Percentiles rank a stretch among this genome's conserved stretches.
phyloP scores from a whole-genome alignment of 2,888 invertebrate species.

The Odontothrips loti region DNA sequence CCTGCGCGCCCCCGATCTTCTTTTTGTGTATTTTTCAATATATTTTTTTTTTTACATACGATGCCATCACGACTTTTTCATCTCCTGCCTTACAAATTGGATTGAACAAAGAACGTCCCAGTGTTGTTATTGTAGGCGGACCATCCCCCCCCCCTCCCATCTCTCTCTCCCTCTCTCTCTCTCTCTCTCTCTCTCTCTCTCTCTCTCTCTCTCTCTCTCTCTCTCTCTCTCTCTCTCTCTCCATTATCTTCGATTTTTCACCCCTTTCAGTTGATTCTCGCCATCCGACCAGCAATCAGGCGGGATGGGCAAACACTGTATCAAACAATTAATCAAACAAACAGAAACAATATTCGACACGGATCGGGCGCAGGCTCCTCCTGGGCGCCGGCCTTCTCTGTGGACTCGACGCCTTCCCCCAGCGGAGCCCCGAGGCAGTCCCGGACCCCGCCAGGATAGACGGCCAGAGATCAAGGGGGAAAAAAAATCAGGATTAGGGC shows the following conservation, averaged over 20 bases:
- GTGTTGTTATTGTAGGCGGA: slow-evolving; percentile 6
- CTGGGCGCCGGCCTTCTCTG: neutral
- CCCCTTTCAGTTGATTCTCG: slow-evolving; percentile 7
- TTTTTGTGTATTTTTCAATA: neutral
- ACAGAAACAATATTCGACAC: slow-evolving; percentile 13
- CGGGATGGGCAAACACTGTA: neutral
- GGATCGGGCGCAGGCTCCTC: neutral
- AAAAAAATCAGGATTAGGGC: no score
- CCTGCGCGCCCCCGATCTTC: neutral
- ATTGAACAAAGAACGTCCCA: neutral
- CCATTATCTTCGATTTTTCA: slow-evolving; percentile 9
- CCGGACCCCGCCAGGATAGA: no score
- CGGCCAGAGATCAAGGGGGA: no score
- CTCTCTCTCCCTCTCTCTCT: no score
- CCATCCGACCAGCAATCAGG: neutral
- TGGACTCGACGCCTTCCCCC: no score
- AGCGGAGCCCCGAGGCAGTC: no score
- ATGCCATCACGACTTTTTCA: neutral
- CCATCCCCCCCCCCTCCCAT: neutral
- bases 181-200: no score
- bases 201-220: no score
- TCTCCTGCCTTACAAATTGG: neutral
- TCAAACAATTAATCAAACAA: slow-evolving; percentile 20
- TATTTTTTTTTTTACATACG: neutral
- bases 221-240: neutral